A percentile compares a stretch with the other conserved stretches of the same genome.
phyloP scores from a whole-genome alignment of 2,113 vertebrate genomes.

The Ammospiza nelsoni region DNA sequence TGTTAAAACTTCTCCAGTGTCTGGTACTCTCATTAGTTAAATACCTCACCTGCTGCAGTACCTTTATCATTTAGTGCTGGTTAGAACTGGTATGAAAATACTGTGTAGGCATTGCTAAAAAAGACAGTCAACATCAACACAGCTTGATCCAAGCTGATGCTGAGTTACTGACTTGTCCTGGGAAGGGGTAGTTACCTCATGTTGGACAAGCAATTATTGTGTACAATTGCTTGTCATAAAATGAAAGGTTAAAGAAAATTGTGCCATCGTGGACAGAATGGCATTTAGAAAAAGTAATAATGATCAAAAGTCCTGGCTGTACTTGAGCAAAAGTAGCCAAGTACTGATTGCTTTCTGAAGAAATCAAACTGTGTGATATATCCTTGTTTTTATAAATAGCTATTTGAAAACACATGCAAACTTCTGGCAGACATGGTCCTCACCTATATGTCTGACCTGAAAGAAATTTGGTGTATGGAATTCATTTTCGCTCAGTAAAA shows the following conservation, averaged over 20 bases:
- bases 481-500: neutral
- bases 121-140: neutral
- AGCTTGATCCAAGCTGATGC: constrained; percentile 5
- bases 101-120: neutral
- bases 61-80: neutral
- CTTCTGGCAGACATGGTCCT: neutral
- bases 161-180: neutral
- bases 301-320: neutral
- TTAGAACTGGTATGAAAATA: neutral
- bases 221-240: neutral
- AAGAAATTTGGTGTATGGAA: neutral
- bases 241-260: constrained; percentile 38
- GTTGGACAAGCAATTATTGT: neutral
- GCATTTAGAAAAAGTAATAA: constrained; percentile 17
- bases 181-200: neutral
- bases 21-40: constrained; percentile 22
- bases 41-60: neutral
- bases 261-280: neutral
- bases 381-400: neutral
- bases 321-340: neutral
- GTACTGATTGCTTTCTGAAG: neutral
- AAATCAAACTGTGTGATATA: neutral
- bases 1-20: neutral
- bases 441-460: neutral
- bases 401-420: neutral